Evolutionary conservation across 2,888 invertebrate species (phyloP).

Genomic region (Nomada fabriciana): DNA sequence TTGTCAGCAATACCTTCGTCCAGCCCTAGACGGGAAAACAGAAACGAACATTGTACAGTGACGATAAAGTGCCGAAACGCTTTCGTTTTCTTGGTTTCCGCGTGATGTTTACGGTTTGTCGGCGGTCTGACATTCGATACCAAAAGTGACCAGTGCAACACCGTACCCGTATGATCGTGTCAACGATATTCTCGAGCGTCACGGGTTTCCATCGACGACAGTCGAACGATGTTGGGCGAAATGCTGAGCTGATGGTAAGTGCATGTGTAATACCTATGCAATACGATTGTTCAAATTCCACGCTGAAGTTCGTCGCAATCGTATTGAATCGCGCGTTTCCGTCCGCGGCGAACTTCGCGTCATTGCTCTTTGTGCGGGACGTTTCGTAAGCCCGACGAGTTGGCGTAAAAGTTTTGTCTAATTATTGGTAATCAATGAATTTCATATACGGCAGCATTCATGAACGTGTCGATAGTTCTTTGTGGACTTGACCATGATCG

Average conservation of each 20-base stretch:
- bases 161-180: constrained; percentile 69
- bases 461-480: too few relatives aligned
- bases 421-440: too few relatives aligned
- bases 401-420: too few relatives aligned
- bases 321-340: constrained; percentile 2
- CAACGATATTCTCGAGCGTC: constrained; percentile 71
- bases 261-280: neutral
- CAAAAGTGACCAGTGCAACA: constrained; percentile 52
- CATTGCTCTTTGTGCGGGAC: neutral
- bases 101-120: constrained; percentile 49
- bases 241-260: constrained; percentile 69
- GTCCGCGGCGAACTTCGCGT: constrained; percentile 16
- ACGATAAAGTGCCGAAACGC: neutral
- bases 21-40: neutral
- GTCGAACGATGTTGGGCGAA: constrained; percentile 65
- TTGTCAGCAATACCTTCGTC: neutral
- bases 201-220: constrained; percentile 72
- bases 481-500: too few relatives aligned
- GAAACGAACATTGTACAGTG: neutral
- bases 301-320: neutral
- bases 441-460: too few relatives aligned
- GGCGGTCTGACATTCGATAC: constrained; percentile 22
- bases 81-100: neutral
- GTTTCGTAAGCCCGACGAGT: too few relatives aligned
- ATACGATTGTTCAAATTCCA: constrained; percentile 33